These are phyloP conservation scores for Argyresthia goedartella DNA, from an alignment of 2,888 invertebrate genomes.

Conservation along the genomic window DNA sequence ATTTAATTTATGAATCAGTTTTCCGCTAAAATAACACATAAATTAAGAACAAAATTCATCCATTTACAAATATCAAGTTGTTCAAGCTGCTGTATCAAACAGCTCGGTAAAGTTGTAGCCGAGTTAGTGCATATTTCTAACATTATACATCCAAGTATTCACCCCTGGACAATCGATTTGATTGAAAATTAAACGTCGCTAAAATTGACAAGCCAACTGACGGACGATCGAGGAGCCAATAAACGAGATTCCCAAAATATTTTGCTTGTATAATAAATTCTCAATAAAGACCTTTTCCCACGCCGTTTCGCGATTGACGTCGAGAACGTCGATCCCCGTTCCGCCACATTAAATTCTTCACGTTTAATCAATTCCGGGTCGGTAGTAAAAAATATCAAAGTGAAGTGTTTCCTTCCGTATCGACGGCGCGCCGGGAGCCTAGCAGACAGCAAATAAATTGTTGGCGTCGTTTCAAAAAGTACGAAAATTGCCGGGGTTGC, in stretches of 20 bases:
- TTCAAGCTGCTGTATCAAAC: too few species aligned
- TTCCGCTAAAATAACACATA: neutral
- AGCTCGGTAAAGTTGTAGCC: too few species aligned
- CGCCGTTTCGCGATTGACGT: slow-evolving; percentile 38
- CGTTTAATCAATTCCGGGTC: slow-evolving; percentile 53
- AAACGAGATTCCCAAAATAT: slow-evolving; percentile 43
- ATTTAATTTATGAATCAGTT: slow-evolving; percentile 17
- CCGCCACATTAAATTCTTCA: slow-evolving; percentile 57
- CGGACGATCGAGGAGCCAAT: slow-evolving; percentile 34
- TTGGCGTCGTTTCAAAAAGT: slow-evolving; percentile 60
- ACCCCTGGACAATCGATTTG: slow-evolving; percentile 11
- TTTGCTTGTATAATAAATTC: slow-evolving; percentile 36
- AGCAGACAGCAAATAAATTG: slow-evolving; percentile 58
- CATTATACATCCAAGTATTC: too few species aligned
- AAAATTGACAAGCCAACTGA: slow-evolving; percentile 37
- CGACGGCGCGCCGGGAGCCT: slow-evolving; percentile 36
- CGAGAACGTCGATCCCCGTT: slow-evolving; percentile 34
- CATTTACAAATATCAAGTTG: neutral
- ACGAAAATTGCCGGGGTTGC: slow-evolving; percentile 48
- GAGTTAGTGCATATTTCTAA: too few species aligned
- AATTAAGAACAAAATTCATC: too few species aligned
- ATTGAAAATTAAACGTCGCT: slow-evolving; percentile 31
- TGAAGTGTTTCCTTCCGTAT: slow-evolving; percentile 49
- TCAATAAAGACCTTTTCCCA: slow-evolving; percentile 41
- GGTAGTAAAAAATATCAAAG: slow-evolving; percentile 44